Evolutionary conservation across 2,797 vertebrate genomes (phyloP).

Genomic region (Pteronotus mesoamericanus): DNA sequence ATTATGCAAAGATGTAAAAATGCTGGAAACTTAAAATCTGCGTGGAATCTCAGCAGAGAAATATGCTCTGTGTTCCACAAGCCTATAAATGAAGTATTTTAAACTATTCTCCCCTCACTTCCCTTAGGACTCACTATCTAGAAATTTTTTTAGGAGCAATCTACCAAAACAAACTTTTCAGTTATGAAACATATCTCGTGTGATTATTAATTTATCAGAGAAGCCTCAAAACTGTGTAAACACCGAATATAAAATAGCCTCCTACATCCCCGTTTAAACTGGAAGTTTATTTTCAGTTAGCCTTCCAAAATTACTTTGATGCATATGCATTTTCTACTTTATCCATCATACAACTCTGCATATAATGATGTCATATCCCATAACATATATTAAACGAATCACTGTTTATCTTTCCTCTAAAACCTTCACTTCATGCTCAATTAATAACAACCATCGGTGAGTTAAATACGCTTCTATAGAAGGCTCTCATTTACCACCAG

Average conservation of each 20-base stretch:
- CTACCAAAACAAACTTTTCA: not conserved
- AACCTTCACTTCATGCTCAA: constrained; percentile 9
- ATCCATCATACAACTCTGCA: not conserved
- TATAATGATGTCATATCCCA: not conserved
- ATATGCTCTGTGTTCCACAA: not conserved
- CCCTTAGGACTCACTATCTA: not conserved
- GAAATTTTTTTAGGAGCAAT: not conserved
- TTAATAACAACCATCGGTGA: not conserved
- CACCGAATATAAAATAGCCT: not conserved
- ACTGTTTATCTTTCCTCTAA: not conserved
- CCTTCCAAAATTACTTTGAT: not conserved
- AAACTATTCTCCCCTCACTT: not conserved
- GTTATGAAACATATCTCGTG: not conserved
- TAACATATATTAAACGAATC: not conserved
- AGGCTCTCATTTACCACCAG: not conserved
- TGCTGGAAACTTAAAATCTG: not conserved
- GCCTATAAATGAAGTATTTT: not conserved
- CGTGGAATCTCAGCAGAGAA: not conserved
- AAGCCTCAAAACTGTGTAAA: not conserved
- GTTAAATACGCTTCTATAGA: not conserved
- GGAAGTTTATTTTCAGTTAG: not conserved
- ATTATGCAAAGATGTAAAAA: not conserved
- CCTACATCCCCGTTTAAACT: not conserved
- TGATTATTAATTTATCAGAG: constrained; percentile 18
- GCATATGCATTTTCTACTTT: not conserved